Evolutionary conservation across 2,888 invertebrate genomes (phyloP).

Genomic region (Caenorhabditis sp.): DNA sequence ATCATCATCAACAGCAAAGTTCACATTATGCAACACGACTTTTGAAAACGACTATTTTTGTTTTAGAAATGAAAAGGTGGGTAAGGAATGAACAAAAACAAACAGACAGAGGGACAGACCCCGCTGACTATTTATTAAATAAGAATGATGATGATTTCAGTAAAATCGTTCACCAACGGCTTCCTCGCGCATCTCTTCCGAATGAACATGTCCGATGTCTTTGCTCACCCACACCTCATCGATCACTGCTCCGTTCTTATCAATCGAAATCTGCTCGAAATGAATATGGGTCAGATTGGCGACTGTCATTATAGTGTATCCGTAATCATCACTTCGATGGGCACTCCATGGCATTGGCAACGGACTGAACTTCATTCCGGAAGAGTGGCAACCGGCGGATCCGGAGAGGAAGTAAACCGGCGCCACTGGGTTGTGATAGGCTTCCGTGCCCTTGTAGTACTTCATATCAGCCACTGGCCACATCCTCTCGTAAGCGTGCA

Average conservation of each 20-base stretch:
- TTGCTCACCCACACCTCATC: slow-evolving; percentile 54
- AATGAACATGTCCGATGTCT: slow-evolving; percentile 32
- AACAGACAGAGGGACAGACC: no score
- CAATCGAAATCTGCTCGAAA: slow-evolving; percentile 86
- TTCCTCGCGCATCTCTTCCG: slow-evolving; percentile 10
- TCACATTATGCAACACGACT: no score
- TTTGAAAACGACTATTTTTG: no score
- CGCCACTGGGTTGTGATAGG: slow-evolving; percentile 87
- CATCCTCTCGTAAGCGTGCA: slow-evolving; percentile 94
- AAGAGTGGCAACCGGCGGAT: slow-evolving; percentile 83
- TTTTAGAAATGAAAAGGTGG: no score
- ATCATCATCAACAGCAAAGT: no score
- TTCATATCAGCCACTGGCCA: slow-evolving; percentile 84
- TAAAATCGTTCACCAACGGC: slow-evolving; percentile 6
- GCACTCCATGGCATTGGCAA: slow-evolving; percentile 63
- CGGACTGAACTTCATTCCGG: slow-evolving; percentile 61
- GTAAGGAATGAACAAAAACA: no score
- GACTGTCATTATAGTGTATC: slow-evolving; percentile 87
- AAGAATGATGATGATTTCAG: not conserved
- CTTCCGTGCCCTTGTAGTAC: slow-evolving; percentile 77
- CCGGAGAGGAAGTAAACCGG: slow-evolving; percentile 93
- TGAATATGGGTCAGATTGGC: slow-evolving; percentile 88
- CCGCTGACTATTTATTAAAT: not conserved
- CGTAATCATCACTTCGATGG: slow-evolving; percentile 85
- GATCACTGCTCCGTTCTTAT: slow-evolving; percentile 69